Conservation (phyloP, 2,113 vertebrate species). For the Procavia capensis region DNA sequence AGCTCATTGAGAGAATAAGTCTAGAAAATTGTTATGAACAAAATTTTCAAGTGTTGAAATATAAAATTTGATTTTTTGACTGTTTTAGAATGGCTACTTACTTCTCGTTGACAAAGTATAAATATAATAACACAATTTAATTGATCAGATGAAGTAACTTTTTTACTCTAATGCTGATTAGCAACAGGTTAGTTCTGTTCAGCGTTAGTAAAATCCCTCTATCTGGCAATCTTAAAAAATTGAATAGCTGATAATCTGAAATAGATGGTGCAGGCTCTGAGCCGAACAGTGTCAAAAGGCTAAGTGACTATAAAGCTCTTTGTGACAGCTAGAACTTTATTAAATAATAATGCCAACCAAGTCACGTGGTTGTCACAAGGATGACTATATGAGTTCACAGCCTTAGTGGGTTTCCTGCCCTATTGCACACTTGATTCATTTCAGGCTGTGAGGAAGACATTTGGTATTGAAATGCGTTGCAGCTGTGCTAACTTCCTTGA, state of each 20-base stretch:
- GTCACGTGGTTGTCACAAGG: neutral
- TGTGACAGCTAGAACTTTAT: neutral
- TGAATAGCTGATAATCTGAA: neutral
- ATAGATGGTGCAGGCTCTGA: neutral
- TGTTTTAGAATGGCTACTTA: neutral
- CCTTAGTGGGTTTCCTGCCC: neutral
- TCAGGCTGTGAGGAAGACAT: neutral
- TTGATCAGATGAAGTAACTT: neutral
- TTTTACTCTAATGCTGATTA: neutral
- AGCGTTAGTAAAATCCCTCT: neutral
- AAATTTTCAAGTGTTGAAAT: neutral
- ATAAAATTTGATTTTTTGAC: neutral
- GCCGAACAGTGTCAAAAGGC: neutral
- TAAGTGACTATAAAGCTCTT: neutral
- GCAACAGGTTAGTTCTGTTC: neutral
- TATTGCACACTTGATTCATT: neutral
- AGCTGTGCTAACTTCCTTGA: constrained; percentile 54
- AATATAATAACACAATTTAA: neutral
- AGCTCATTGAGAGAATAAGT: neutral
- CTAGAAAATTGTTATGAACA: neutral
- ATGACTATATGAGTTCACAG: neutral
- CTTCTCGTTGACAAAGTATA: neutral
- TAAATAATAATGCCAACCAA: constrained; percentile 30
- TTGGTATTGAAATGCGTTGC: constrained; percentile 51
- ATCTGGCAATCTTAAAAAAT: neutral